phyloP scores from a whole-genome alignment of 2,113 vertebrate species.

The Oreochromis spilurus region DNA sequence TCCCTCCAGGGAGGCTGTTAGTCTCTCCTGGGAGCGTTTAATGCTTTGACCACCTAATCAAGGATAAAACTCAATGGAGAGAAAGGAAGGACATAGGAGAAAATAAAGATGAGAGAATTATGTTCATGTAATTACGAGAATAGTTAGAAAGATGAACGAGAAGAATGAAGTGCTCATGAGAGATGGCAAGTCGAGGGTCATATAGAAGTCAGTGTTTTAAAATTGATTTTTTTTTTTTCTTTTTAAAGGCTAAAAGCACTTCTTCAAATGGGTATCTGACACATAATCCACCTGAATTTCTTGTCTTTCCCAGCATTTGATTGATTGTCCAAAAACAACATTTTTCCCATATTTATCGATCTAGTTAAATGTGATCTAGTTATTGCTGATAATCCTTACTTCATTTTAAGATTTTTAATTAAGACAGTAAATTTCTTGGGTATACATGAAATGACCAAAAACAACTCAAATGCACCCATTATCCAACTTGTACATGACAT shows the following conservation, averaged over 20 bases:
- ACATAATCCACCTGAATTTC: background rate
- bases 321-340: background rate
- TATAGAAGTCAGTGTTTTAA: background rate
- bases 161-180: background rate
- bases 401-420: background rate
- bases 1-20: background rate
- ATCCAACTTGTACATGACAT: background rate
- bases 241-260: background rate
- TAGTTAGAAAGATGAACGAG: background rate
- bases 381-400: background rate
- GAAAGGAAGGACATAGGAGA: background rate
- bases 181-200: background rate
- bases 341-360: background rate
- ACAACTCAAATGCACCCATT: background rate
- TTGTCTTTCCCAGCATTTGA: background rate
- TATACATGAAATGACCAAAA: background rate
- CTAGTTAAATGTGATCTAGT: background rate
- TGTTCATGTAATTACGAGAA: background rate
- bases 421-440: background rate
- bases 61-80: background rate
- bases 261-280: background rate
- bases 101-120: background rate
- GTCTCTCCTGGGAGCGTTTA: background rate
- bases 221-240: background rate
- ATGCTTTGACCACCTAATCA: background rate